phyloP scores from a whole-genome alignment of 2,888 invertebrate genomes.

The Hypomecis atomaria region DNA sequence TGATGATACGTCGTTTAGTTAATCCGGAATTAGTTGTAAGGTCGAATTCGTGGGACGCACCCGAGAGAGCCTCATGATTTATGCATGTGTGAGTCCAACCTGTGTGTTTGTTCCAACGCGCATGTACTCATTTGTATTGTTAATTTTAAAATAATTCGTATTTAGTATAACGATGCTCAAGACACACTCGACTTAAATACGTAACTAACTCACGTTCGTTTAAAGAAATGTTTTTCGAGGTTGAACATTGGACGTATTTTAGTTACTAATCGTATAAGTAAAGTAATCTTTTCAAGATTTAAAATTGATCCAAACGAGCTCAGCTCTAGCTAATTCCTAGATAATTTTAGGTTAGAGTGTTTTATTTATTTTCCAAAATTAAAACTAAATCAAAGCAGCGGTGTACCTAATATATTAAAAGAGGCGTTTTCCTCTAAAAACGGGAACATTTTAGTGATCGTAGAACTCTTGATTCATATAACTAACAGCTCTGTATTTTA shows the following conservation, averaged over 20 bases:
- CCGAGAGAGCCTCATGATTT: conserved; percentile 60
- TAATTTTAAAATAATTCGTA: conserved; percentile 43
- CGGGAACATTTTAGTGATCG: neutral
- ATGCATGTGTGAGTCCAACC: conserved; percentile 52
- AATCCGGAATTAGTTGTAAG: conserved; percentile 52
- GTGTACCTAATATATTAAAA: neutral
- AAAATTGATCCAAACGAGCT: conserved; percentile 19
- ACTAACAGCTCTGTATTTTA: conserved; percentile 17
- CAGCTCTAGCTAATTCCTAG: conserved; percentile 11
- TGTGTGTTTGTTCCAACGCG: conserved; percentile 45
- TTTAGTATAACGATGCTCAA: conserved; percentile 45
- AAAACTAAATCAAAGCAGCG: conserved; percentile 2
- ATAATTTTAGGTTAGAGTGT: conserved; percentile 10
- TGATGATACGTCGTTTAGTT: conserved; percentile 62
- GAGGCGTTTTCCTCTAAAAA: neutral
- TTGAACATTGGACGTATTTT: conserved; percentile 29
- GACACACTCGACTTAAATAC: conserved; percentile 34
- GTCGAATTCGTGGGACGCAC: conserved; percentile 59
- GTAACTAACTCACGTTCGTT: conserved; percentile 29
- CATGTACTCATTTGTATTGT: conserved; percentile 47
- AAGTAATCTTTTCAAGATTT: conserved; percentile 24
- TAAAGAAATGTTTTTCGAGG: conserved; percentile 18
- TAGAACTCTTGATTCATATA: neutral
- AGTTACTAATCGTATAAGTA: neutral
- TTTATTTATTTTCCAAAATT: conserved; percentile 11